A percentile compares a stretch with the other conserved stretches of the same genome.
These are phyloP conservation scores for Nemopilema nomurai DNA, from an alignment of 30 jellyfish, hydroid and myxozoan genomes.

Conservation along the genomic window DNA sequence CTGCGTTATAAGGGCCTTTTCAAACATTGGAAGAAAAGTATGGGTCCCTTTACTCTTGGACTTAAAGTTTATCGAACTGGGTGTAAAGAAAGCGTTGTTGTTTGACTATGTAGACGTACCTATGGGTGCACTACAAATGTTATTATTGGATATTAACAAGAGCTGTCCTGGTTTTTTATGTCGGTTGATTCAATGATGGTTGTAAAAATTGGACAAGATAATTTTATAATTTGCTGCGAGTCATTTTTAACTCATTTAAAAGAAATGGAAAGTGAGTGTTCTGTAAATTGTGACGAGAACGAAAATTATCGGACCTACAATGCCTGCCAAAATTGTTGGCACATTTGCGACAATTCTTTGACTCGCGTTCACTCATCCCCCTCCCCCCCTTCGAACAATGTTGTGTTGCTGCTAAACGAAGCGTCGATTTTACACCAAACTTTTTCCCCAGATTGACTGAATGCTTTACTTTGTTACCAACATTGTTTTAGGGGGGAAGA, in stretches of 20 bases:
- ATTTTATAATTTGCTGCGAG: background rate
- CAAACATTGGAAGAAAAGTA: slow-evolving; percentile 21
- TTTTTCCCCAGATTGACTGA: no score
- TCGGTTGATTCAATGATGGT: slow-evolving; percentile 2
- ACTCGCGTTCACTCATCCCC: no score
- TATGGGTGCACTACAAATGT: background rate
- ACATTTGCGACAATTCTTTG: no score
- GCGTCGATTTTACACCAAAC: no score
- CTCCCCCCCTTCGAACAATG: no score
- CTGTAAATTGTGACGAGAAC: background rate
- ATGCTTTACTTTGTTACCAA: no score
- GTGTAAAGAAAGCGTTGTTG: slow-evolving; percentile 13
- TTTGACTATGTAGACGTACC: slow-evolving; percentile 36
- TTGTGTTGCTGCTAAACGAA: no score
- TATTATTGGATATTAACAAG: background rate
- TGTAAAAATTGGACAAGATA: slow-evolving; percentile 10
- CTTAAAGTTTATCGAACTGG: slow-evolving; percentile 17
- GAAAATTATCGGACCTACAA: background rate
- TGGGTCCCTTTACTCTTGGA: slow-evolving; percentile 25
- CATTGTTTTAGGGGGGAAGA: no score
- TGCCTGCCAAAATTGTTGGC: no score
- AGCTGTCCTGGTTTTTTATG: background rate
- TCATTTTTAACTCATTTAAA: background rate
- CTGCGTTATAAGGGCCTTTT: background rate
- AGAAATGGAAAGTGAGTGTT: background rate